Evolutionary conservation across 23 tunicate species (phyloP).

Genomic region (Pegea sp.): DNA sequence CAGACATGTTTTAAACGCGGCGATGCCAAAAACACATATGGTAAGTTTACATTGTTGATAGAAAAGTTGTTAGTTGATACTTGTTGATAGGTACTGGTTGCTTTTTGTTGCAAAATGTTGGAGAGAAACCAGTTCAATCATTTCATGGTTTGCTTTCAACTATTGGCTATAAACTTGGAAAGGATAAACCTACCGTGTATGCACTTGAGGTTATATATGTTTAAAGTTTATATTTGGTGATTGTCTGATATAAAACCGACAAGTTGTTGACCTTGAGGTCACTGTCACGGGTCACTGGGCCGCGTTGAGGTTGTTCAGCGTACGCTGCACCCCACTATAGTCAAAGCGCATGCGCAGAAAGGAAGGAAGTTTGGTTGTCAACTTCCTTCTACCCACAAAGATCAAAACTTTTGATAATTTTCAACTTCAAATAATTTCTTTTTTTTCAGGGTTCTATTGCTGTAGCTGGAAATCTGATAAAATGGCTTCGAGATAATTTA

Average conservation of each 20-base stretch:
- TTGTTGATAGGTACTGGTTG: slow-evolving; percentile 68
- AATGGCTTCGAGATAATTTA: slow-evolving; percentile 85
- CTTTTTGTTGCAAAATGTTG: slow-evolving; percentile 85
- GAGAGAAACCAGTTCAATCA: slow-evolving; percentile 38
- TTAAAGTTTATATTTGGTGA: background rate
- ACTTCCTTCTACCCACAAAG: no score
- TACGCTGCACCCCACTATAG: no score
- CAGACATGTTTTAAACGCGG: slow-evolving; percentile 65
- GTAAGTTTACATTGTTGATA: slow-evolving; percentile 4
- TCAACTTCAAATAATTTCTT: background rate
- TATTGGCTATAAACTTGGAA: slow-evolving; percentile 77
- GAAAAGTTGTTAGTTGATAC: background rate
- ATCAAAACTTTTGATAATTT: no score
- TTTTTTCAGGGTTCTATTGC: slow-evolving; percentile 71
- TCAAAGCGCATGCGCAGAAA: no score
- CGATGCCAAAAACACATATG: slow-evolving; percentile 84
- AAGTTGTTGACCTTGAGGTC: no score
- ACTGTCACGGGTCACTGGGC: no score
- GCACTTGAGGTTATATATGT: slow-evolving; percentile 46
- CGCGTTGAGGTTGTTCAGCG: no score
- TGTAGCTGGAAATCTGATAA: slow-evolving; percentile 64
- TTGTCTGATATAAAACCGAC: background rate
- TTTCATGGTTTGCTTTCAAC: slow-evolving; percentile 76
- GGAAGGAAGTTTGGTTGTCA: no score
- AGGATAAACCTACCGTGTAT: slow-evolving; percentile 62